phyloP scores from a whole-genome alignment of 2,888 invertebrate genomes.

The Hermaeophaga mercurialis region DNA sequence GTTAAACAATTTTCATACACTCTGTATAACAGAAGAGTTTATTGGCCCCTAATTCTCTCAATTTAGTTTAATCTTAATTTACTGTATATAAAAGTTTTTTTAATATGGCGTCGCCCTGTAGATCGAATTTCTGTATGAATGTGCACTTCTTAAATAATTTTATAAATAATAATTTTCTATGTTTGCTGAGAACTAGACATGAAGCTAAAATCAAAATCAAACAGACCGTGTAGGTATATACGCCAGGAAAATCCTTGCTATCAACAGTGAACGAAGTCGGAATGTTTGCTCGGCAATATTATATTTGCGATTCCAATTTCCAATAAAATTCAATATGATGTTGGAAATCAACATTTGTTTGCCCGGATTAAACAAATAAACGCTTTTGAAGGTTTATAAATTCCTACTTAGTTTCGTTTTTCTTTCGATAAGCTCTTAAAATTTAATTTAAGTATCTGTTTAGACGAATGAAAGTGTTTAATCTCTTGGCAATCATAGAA shows the following conservation, averaged over 20 bases:
- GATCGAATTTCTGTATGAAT: not conserved
- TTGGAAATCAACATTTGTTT: not conserved
- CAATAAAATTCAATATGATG: not conserved
- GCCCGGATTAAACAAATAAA: not conserved
- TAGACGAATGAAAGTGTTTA: too few relatives aligned
- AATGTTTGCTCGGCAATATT: not conserved
- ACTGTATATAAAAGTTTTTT: too few relatives aligned
- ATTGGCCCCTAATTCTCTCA: too few relatives aligned
- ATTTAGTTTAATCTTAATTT: too few relatives aligned
- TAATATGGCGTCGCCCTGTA: too few relatives aligned
- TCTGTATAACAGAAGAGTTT: too few relatives aligned
- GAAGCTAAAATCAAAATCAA: not conserved
- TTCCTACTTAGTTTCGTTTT: not conserved
- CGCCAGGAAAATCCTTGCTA: not conserved
- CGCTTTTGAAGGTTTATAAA: not conserved
- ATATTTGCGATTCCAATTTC: conserved; percentile 3
- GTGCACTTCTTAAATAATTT: not conserved
- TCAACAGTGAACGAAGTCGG: not conserved
- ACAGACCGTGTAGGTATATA: not conserved
- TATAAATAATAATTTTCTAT: not conserved
- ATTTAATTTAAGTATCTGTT: too few relatives aligned
- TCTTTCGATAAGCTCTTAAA: not conserved
- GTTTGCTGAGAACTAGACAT: not conserved
- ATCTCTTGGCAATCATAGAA: too few relatives aligned
- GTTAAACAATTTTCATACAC: too few relatives aligned